A percentile compares a stretch with the other conserved stretches of the same genome.
These are phyloP conservation scores for Cirrhinus molitorella DNA, from an alignment of 2,797 vertebrate species.

Conservation along the genomic window DNA sequence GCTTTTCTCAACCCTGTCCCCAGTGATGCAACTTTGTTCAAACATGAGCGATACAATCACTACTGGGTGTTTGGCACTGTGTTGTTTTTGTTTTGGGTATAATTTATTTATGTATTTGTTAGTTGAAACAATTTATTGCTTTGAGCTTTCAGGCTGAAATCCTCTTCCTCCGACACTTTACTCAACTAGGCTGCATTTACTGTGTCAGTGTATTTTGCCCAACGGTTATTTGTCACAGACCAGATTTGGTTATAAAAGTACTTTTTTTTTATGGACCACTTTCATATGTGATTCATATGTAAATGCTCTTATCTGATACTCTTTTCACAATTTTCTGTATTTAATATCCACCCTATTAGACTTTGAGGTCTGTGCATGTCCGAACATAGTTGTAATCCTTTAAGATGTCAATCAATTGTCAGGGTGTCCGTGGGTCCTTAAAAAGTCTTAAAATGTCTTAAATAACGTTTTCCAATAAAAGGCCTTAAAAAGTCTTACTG, in stretches of 20 bases:
- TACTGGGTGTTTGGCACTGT: constrained; percentile 26
- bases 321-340: neutral
- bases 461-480: too few relatives aligned
- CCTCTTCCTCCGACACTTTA: constrained; percentile 29
- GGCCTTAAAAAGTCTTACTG: too few relatives aligned
- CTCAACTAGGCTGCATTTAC: constrained; percentile 42
- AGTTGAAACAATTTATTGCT: constrained; percentile 48
- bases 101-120: constrained; percentile 59
- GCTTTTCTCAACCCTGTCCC: constrained; percentile 28
- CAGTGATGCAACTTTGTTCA: constrained; percentile 34
- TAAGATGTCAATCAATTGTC: neutral
- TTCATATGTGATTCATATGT: neutral
- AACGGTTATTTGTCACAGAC: neutral
- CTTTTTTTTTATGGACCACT: neutral
- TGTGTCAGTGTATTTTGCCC: neutral
- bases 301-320: neutral
- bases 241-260: neutral
- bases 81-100: constrained; percentile 43
- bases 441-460: too few relatives aligned
- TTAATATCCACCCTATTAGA: neutral
- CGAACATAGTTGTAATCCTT: neutral
- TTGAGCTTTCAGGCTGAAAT: constrained; percentile 46
- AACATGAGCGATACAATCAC: constrained; percentile 31
- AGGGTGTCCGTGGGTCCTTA: too few relatives aligned
- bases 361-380: neutral